Evolutionary conservation across 2,113 vertebrate genomes (phyloP), one percentile per base, ranked within the genome.

Genomic region (Ranitomeya imitator): DNA sequence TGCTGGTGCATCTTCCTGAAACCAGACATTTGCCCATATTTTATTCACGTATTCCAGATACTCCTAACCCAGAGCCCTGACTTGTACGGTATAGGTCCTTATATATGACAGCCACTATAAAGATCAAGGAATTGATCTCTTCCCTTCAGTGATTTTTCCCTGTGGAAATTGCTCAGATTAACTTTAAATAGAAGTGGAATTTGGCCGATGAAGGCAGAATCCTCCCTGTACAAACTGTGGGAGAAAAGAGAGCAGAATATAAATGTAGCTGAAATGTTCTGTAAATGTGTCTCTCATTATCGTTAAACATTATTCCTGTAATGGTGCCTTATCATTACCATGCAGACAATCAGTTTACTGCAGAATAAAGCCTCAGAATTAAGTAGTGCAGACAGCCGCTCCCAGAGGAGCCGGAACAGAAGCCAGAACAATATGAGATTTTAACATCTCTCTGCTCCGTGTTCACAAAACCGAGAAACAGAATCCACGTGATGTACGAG

Each of bases 341-440:
- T 80, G 86, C 86, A 81, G 77, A 87, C 86, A 87, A 87, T 87
- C 86, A 87, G 86, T 87, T 87, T 87, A 87, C 86, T 87, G 86
- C 86, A 87, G 86, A 87, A 69, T 87, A 87, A 87, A 87, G 77
- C 45, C 78, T 87, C 77, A 79, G 86, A 87, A 87, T 87, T 87
- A 87, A 87, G 86, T 87, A 87, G 61, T 80, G 86, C 77, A 87
- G 86, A 87, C 86, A 87, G 86, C 63, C 23, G 77, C 77, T 87
- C 86, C 86, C 86, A 81, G n/a, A 80, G 86, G 86, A 87, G 63
- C 51, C 51, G 0, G 61, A 87, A 87, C 78, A 71, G 73, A 80
- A 87, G 86, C 63, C 86, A 79, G 86, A 87, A 80, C 85, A 79
- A 67, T 78, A 86, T 86, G 74, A 86, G 85, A 54, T 79, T 79